Conservation (phyloP, 2,888 invertebrate species). For the Ptycholaimellus sp. region DNA sequence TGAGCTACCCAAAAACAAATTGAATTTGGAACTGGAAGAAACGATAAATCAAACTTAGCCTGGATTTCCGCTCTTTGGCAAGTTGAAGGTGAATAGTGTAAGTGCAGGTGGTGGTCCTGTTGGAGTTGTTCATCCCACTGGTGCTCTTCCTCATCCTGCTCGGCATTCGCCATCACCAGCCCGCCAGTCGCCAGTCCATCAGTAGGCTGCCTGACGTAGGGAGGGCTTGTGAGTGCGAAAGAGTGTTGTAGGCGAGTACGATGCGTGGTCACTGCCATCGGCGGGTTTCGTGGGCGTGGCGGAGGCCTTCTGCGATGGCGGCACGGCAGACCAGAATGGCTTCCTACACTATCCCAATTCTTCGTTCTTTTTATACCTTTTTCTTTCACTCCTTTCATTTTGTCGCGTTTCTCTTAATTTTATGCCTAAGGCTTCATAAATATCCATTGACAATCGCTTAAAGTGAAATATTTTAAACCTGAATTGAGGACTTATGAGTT, state of each 20-base stretch:
- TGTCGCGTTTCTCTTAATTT: no score
- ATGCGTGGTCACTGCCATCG: constrained; percentile 27
- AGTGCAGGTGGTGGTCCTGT: constrained; percentile 19
- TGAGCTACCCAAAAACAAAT: neutral
- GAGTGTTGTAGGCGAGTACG: constrained; percentile 21
- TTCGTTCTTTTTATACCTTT: constrained; percentile 20
- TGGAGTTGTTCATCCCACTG: constrained; percentile 23
- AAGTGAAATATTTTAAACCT: no score
- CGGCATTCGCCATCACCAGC: constrained; percentile 21
- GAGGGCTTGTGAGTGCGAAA: no score
- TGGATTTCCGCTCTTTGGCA: no score
- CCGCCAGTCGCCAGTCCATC: constrained; percentile 13
- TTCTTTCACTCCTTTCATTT: no score
- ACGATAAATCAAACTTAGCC: no score
- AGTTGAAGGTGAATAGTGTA: neutral
- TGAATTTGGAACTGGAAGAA: no score
- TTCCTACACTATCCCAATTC: constrained; percentile 26
- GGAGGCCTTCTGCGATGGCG: constrained; percentile 30
- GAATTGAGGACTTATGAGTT: no score
- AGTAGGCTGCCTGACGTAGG: neutral
- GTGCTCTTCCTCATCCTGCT: constrained; percentile 22
- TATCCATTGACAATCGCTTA: no score
- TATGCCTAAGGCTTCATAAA: no score
- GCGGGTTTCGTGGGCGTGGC: constrained; percentile 30
- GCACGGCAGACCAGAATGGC: constrained; percentile 21